Percentiles rank a stretch among this genome's conserved stretches.
Conservation (phyloP, 2,113 vertebrate species). For the Cololabis saira region DNA sequence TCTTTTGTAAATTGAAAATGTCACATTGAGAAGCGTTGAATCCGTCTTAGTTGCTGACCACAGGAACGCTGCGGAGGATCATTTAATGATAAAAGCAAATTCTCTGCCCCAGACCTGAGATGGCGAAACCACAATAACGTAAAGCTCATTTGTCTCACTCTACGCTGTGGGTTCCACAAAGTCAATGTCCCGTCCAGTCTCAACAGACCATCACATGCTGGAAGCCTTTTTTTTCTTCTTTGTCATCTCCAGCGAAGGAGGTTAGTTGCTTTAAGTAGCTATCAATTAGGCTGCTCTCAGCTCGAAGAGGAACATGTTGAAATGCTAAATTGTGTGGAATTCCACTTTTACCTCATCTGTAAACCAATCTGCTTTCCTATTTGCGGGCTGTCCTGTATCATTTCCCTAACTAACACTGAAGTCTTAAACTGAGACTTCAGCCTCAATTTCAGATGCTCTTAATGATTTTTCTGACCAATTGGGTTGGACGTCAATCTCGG, state of each 20-base stretch:
- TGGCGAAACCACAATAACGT: conserved; percentile 47
- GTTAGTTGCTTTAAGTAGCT: conserved; percentile 14
- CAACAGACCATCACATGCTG: conserved; percentile 69
- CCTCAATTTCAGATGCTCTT: conserved; percentile 3
- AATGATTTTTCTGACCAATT: no score
- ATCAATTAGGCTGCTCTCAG: conserved; percentile 27
- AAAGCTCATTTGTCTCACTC: conserved; percentile 50
- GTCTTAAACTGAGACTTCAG: neutral
- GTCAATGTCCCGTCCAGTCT: conserved; percentile 23
- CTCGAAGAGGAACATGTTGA: conserved; percentile 13
- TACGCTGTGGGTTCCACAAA: conserved; percentile 4
- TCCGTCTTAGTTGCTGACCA: conserved; percentile 11
- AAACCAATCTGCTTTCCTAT: conserved; percentile 7
- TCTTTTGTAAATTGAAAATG: no score
- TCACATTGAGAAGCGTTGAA: neutral
- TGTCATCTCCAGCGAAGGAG: conserved; percentile 15
- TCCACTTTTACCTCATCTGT: conserved; percentile 6
- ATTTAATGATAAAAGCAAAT: conserved; percentile 47
- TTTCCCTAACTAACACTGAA: conserved; percentile 15
- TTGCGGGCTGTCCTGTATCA: neutral
- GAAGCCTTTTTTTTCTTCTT: conserved; percentile 2
- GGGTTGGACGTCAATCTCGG: no score
- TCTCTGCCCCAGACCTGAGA: conserved; percentile 33
- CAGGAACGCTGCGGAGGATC: conserved; percentile 22
- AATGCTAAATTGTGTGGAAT: conserved; percentile 33